Base-by-base conservation (phyloP, 2,888 invertebrate species). In the Metopia argyrocephala region DNA sequence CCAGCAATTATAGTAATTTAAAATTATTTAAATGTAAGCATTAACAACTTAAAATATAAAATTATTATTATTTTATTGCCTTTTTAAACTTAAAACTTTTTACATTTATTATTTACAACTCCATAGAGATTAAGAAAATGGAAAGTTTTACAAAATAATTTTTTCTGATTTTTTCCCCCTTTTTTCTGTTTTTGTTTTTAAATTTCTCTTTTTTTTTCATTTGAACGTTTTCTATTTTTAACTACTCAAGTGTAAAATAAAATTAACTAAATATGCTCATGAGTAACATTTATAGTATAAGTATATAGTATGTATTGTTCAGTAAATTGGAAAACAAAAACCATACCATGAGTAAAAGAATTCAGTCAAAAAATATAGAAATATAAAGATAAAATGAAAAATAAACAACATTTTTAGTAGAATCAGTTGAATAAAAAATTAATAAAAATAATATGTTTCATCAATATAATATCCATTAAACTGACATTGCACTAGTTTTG, bases 221-320 rank as follows among this genome's bases (percentile, higher is more conserved):
- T 56, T 25, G 18, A n/a, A 45, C 28, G 21, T 46, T 62, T 57
- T 50, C 3, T 45, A 59, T 64, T 56, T 76, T 71, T 74, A 78
- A 79, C 78, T 76, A 62, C 82, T 76, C 84, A 65, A 48, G 80
- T 79, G 84, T 83, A 80, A 83, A 80, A 84, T 84, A 83, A 84
- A 84, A 84, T 84, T 82, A 83, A 82, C 83, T 83, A 83, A 84
- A 83, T 82, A 83, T 65, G 75, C 83, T 83, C 83, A 83, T 69
- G 84, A 84, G 84, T 75, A 82, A 80, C 80, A 84, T 82, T 83
- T 69, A 83, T 73, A 82, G 83, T 82, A 83, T 82, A 80, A 12
- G 38, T 38, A 38, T 38, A 38, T 38, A 38, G 15, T 12, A 38
- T 38, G 15, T 84, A 78, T 75, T 74, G 73, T 62, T 76, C 66